These are phyloP conservation scores for Epinephelus lanceolatus DNA, from an alignment of 2,113 vertebrate genomes.

Conservation along the genomic window DNA sequence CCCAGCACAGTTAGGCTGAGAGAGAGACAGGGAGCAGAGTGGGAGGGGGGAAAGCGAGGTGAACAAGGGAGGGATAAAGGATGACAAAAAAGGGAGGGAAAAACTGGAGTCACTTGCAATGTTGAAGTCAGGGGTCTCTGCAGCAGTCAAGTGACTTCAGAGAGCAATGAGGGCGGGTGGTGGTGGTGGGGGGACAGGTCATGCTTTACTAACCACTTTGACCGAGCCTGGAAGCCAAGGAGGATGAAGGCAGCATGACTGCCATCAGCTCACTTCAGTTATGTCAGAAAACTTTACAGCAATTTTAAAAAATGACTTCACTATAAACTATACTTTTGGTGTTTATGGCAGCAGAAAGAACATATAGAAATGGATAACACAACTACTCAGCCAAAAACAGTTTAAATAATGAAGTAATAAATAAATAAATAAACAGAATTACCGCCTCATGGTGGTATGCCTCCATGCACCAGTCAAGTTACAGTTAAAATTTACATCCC, in stretches of 20 bases:
- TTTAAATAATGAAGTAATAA: no score
- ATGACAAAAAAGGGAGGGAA: constrained; percentile 44
- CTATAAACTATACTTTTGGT: no score
- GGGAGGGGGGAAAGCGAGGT: not conserved
- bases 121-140: constrained; percentile 70
- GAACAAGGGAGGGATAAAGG: constrained; percentile 28
- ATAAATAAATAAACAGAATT: no score
- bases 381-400: no score
- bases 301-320: no score
- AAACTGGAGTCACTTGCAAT: constrained; percentile 59
- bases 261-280: constrained; percentile 25
- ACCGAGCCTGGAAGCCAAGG: constrained; percentile 65
- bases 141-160: constrained; percentile 76
- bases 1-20: not conserved
- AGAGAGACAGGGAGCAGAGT: not conserved
- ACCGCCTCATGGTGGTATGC: no score
- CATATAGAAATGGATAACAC: no score
- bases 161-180: constrained; percentile 16
- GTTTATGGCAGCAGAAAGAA: no score
- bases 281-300: constrained; percentile 11
- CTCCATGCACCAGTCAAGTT: no score
- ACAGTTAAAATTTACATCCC: no score
- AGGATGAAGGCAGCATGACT: constrained; percentile 51
- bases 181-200: constrained; percentile 44
- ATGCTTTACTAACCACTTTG: constrained; percentile 82